Evolutionary conservation across 1,140 invertebrate species (phyloP), one percentile per base, ranked within the genome.

Genomic region (Drosophila pachea): DNA sequence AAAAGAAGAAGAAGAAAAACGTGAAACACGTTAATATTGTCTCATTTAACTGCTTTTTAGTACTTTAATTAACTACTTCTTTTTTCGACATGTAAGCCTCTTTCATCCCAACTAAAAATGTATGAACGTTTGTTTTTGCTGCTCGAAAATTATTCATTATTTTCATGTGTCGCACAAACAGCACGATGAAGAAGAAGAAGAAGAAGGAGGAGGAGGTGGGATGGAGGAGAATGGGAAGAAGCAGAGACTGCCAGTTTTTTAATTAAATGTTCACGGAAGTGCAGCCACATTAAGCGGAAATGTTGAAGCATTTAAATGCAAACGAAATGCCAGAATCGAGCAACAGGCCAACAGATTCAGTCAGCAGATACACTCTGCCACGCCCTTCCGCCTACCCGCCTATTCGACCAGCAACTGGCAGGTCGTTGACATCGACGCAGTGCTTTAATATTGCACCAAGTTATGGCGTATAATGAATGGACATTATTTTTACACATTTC

Each of bases 231-330:
- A 22, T 3, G 22, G 22, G 22, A 40, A 32, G 35, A 47, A 54
- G 52, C 55, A 68, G 59, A 58, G 59, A 62, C 68, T 77, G 63
- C 60, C 71, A 72, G 64, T 76, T 78, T 76, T 22, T 79, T 77
- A 79, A 79, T 79, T 79, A 79, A 79, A 77, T 79, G 74, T 68
- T 61, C 49, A 76, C 74, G 74, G 74, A 73, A 78, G 67, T 76
- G 70, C 67, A 74, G 67, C 61, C 73, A 73, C 60, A 76, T 74
- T 70, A 62, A 74, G 63, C 68, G 76, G 68, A 79, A 71, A 76
- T 74, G 68, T 76, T 76, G 62, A 74, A 74, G 72, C 72, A 77
- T 74, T 76, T 74, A 59, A 74, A 74, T 75, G 71, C 66, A 66
- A 76, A 74, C 66, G 55, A 74, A 45, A 74, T 53, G 62, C 12